These are phyloP conservation scores for Metellina segmentata DNA, from an alignment of 2,888 invertebrate genomes.

Conservation along the genomic window DNA sequence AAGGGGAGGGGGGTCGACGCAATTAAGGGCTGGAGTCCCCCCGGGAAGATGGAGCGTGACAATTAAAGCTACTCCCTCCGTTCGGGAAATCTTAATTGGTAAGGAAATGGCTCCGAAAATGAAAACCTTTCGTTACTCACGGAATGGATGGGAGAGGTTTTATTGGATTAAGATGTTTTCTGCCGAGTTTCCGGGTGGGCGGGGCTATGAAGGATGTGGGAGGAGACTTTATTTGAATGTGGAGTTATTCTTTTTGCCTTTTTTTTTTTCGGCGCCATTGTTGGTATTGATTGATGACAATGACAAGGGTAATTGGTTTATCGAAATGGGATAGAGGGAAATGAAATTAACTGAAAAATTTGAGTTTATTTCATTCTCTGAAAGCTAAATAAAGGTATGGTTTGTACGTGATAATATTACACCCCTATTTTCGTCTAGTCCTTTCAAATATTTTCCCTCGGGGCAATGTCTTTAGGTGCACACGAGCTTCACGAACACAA, in stretches of 20 bases:
- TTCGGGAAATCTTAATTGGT: constrained; percentile 48
- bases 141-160: background rate
- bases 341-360: background rate
- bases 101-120: constrained; percentile 48
- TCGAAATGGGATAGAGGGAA: background rate
- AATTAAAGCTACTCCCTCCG: constrained; percentile 55
- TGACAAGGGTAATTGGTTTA: background rate
- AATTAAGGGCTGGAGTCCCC: constrained; percentile 25
- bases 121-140: constrained; percentile 47
- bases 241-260: background rate
- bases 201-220: background rate
- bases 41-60: constrained; percentile 53
- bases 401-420: too few relatives aligned
- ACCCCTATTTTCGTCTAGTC: too few relatives aligned
- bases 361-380: background rate
- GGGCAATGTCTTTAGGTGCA: too few relatives aligned
- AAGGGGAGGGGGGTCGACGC: constrained; percentile 21
- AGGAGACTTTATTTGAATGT: background rate
- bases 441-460: too few relatives aligned
- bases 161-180: background rate
- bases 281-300: background rate
- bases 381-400: too few relatives aligned
- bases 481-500: too few relatives aligned
- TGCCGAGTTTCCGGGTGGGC: background rate
- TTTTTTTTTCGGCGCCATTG: background rate